A percentile compares a stretch with the other conserved stretches of the same genome.
Conservation (phyloP, 2,797 vertebrate species). For the Moxostoma hubbsi region DNA sequence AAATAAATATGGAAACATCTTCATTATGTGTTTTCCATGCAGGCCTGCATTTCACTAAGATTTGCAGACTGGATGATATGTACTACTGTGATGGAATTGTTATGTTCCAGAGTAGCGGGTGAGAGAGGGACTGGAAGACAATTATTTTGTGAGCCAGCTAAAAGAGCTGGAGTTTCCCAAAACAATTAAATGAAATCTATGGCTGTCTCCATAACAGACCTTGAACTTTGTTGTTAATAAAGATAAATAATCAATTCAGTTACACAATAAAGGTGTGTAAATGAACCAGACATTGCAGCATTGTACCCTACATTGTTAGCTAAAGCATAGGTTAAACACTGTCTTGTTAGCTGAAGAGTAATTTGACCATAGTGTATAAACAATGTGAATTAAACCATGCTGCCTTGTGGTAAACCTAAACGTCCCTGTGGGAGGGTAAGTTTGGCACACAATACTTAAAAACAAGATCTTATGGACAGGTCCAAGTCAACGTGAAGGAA, state of each 20-base stretch:
- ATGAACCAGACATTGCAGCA: not conserved
- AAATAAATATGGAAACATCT: no score
- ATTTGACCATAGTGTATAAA: not conserved
- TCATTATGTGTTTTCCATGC: no score
- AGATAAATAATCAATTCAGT: no score
- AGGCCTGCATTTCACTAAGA: no score
- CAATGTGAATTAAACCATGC: not conserved
- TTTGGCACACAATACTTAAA: slow-evolving; percentile 5
- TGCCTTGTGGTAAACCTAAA: not conserved
- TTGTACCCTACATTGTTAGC: not conserved
- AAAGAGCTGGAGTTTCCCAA: slow-evolving; percentile 14
- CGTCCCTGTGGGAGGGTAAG: not conserved
- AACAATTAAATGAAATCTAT: slow-evolving; percentile 9
- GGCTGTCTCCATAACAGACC: slow-evolving; percentile 27
- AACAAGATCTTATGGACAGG: slow-evolving; percentile 22
- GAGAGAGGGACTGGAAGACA: not conserved
- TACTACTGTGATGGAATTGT: not conserved
- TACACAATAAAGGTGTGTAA: no score
- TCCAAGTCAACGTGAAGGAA: slow-evolving; percentile 30
- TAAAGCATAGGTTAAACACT: not conserved
- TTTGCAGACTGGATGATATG: no score
- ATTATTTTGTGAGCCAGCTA: slow-evolving; percentile 1
- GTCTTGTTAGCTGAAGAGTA: not conserved
- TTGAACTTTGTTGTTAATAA: slow-evolving; percentile 10
- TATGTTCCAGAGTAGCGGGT: not conserved